Percentiles rank a stretch among this genome's conserved stretches.
These are phyloP conservation scores for Pterocles orientalis DNA, from an alignment of 2,113 vertebrate species.

Conservation along the genomic window DNA sequence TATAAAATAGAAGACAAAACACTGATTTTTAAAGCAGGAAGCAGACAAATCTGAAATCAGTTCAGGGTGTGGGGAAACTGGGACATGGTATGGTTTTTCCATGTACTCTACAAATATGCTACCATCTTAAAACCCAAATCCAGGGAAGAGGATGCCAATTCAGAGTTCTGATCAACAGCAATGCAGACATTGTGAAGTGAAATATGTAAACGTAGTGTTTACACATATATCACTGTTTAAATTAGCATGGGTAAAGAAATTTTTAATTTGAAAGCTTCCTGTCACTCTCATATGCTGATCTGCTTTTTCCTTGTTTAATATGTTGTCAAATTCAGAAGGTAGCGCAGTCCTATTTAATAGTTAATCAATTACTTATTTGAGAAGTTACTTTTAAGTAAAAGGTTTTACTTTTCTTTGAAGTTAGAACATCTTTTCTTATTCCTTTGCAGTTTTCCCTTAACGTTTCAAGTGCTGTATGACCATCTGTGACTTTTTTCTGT, in stretches of 20 bases:
- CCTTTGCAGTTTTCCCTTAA: neutral
- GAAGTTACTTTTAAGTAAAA: neutral
- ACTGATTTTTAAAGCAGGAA: neutral
- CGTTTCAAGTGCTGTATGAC: slow-evolving; percentile 2
- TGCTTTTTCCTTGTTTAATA: neutral
- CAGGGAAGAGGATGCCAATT: neutral
- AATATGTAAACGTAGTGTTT: slow-evolving; percentile 45
- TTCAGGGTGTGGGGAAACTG: neutral
- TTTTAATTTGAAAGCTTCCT: slow-evolving; percentile 26
- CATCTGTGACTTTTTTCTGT: slow-evolving; percentile 43
- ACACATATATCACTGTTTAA: slow-evolving; percentile 42
- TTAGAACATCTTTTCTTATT: neutral
- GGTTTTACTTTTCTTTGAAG: neutral
- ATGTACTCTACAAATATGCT: neutral
- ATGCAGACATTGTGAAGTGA: neutral
- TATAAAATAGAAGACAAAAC: neutral
- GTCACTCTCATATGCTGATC: neutral
- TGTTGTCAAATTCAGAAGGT: neutral
- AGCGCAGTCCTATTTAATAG: neutral
- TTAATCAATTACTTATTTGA: slow-evolving; percentile 6
- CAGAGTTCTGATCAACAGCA: neutral
- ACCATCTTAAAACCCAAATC: neutral
- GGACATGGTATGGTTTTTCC: neutral
- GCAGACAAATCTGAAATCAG: neutral
- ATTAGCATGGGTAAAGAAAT: slow-evolving; percentile 15